Evolutionary conservation across 2,888 invertebrate genomes (phyloP), one percentile per base, ranked within the genome.

Genomic region (Tiliacea citrago): DNA sequence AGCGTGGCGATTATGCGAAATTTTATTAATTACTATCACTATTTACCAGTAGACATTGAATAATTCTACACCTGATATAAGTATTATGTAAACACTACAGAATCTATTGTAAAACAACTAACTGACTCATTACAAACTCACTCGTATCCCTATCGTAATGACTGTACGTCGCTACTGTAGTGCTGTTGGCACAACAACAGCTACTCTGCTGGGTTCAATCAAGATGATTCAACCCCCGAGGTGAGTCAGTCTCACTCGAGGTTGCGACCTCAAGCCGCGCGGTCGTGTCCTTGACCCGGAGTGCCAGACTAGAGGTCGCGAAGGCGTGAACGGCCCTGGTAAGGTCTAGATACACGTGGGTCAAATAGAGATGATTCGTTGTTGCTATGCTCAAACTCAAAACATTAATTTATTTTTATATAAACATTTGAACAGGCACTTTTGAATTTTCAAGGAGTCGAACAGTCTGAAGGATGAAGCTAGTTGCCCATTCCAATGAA

Each of bases 171-270:
- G 21, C 49, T 58, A 29, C 47, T 2, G n/a, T 24, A 35, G 13
- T 10, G n/a, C 21, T 75, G 79, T 81, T 70, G 47, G 75, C 65
- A 81, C 57, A 72, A 73, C 81, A 80, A 51, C n/a, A 66, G 18
- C 35, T 6, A 29, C 53, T 8, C 12, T 29, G 63, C 13, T 24
- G 60, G 21, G 67, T 74, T 75, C 67, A 74, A 53, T 7, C 57
- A 24, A 68, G 76, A 77, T 81, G 82, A 75, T 61, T 82, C 82
- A 81, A 78, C 57, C 60, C 60, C 51, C 55, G 29, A 49, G 74
- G 69, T 75, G 77, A 77, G n/a, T 75, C 76, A 74, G 29, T 2
- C 47, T 47, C 10, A 42, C 47, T n/a, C 51, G n/a, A 58, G 76
- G 77, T 53, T 65, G 8, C 63, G 75, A 35, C 58, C 77, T 75